phyloP scores from a whole-genome alignment of 2,888 invertebrate genomes.

The Cenopis cana region DNA sequence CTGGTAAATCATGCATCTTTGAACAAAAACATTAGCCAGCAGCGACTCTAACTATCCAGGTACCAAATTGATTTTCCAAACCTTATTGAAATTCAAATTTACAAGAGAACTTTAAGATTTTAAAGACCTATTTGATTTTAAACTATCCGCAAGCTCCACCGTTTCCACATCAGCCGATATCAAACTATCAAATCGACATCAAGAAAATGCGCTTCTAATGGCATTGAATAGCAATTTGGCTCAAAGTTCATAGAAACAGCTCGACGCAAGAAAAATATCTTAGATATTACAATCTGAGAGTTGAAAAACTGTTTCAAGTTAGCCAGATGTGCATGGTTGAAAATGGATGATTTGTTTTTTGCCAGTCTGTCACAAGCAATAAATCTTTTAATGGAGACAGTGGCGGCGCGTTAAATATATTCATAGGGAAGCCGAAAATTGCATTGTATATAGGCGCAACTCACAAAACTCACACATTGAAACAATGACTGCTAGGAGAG shows the following conservation, averaged over 20 bases:
- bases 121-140: constrained; percentile 7
- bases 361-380: background rate
- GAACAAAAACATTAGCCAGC: no score
- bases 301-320: constrained; percentile 28
- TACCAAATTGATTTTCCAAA: background rate
- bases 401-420: no score
- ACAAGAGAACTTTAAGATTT: background rate
- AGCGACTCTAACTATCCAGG: background rate
- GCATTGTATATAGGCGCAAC: no score
- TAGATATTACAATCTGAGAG: constrained; percentile 34
- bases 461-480: no score
- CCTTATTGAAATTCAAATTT: background rate
- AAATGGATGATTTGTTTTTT: background rate
- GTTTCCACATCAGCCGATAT: constrained; percentile 37
- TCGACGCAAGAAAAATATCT: constrained; percentile 41
- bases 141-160: constrained; percentile 15
- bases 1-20: no score
- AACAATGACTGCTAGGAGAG: no score
- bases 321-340: constrained; percentile 3
- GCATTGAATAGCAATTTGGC: constrained; percentile 38
- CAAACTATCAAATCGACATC: constrained; percentile 37
- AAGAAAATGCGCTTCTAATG: constrained; percentile 43
- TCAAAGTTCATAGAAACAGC: constrained; percentile 36
- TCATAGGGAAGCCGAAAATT: no score
- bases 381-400: background rate